Base-by-base conservation (phyloP, 2,113 vertebrate species). In the Melanerpes aurifrons region DNA sequence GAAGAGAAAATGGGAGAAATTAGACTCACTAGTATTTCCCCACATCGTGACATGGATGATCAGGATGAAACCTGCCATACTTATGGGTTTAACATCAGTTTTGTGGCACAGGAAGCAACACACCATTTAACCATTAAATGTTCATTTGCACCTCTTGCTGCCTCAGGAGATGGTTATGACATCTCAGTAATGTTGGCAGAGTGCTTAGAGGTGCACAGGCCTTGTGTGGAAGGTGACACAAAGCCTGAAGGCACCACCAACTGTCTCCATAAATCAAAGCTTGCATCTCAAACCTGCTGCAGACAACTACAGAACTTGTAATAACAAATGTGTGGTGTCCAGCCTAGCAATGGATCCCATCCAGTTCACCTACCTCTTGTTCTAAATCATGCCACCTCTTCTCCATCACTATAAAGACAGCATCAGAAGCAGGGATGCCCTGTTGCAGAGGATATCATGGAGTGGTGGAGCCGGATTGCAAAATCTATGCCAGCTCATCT, bases 1-100 rank as follows among this genome's bases (percentile, higher is more conserved):
- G 72, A 87, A 82, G 24, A 94, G 25, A 93, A 18, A 91, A 83
- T 12, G 57, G 40, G 35, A 94, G 32, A 87, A 70, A 31, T 94
- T 26, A 82, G n/a, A n/a, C 21, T 76, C 37, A 37, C 7, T 57
- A 68, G 63, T 59, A 56, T 63, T 58, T 57, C 29, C 47, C 56
- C 11, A 37, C 15, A 26, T 48, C 29, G 3, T 11, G 29, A 35
- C 26, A 26, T 0, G 14, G n/a, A 64, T 40, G 35, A 82, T 70
- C 31, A 56, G 53, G 25, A 59, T 12, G 24, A 92, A 35, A 29
- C 5, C 57, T 0, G 4, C 35, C 54, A 45, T 3, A 48, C n/a
- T 48, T 8, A 5, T 22, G 72, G 73, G 47, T 78, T 17, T 64
- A 57, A 58, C 48, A 50, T 20, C 0, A 0, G 13, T 61, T 89